Evolutionary conservation across 2,888 invertebrate species (phyloP).

Genomic region (Bhutanitis thaidina): DNA sequence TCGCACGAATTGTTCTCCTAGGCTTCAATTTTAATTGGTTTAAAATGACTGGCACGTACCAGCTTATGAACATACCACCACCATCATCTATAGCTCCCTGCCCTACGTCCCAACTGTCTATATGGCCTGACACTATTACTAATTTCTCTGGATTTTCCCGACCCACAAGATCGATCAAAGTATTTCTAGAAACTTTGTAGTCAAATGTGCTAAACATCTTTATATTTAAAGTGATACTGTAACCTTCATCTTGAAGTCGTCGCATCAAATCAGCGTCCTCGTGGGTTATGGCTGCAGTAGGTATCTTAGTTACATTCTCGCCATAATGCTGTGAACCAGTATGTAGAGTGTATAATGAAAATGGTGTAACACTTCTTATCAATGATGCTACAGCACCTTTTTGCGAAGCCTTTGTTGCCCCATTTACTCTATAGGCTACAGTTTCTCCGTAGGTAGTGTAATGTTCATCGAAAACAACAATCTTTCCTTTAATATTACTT

Average conservation of each 20-base stretch:
- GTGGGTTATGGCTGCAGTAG: conserved; percentile 85
- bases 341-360: conserved; percentile 86
- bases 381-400: conserved; percentile 87
- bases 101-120: conserved; percentile 95
- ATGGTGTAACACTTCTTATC: conserved; percentile 86
- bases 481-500: conserved; percentile 82
- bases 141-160: conserved; percentile 58
- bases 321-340: conserved; percentile 84
- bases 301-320: conserved; percentile 81
- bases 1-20: conserved; percentile 85
- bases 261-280: conserved; percentile 87
- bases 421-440: conserved; percentile 81
- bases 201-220: conserved; percentile 82
- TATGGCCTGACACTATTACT: conserved; percentile 90
- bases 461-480: conserved; percentile 86
- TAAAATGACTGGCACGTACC: conserved; percentile 84
- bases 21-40: conserved; percentile 82
- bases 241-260: conserved; percentile 79
- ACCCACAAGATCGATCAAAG: conserved; percentile 84
- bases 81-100: conserved; percentile 95
- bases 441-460: conserved; percentile 82
- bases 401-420: conserved; percentile 83
- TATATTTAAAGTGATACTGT: conserved; percentile 61
- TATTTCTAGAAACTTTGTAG: conserved; percentile 83
- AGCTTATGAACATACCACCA: conserved; percentile 89